A percentile compares a stretch with the other conserved stretches of the same genome.
Conservation (phyloP, 2,888 invertebrate genomes). For the Drosophila emarginata region DNA sequence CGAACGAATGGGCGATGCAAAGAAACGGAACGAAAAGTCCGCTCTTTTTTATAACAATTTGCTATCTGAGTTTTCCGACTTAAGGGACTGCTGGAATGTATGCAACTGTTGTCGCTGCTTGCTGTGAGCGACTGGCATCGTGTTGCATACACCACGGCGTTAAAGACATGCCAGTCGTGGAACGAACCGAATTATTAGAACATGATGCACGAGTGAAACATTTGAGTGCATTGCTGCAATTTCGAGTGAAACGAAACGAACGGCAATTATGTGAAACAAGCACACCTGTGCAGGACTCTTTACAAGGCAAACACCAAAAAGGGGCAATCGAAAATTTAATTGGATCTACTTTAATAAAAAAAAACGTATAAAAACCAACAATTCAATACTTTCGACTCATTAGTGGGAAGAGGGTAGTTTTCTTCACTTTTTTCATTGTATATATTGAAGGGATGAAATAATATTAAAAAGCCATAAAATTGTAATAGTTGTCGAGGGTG, state of each 20-base stretch:
- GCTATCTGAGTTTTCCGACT: constrained; percentile 16
- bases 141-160: constrained; percentile 44
- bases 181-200: constrained; percentile 35
- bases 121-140: constrained; percentile 58
- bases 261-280: background rate
- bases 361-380: constrained; percentile 29
- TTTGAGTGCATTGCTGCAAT: constrained; percentile 10
- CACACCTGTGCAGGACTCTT: constrained; percentile 21
- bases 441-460: constrained; percentile 31
- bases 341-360: constrained; percentile 48
- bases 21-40: constrained; percentile 31
- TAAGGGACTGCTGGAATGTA: constrained; percentile 47
- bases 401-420: constrained; percentile 40
- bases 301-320: constrained; percentile 4
- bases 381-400: constrained; percentile 52
- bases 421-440: background rate
- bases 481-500: constrained; percentile 31
- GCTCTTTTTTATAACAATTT: constrained; percentile 11
- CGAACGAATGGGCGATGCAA: constrained; percentile 19
- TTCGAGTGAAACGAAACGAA: constrained; percentile 28
- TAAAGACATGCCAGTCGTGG: constrained; percentile 26
- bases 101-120: constrained; percentile 67
- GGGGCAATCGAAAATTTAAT: constrained; percentile 61
- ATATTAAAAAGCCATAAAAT: constrained; percentile 51
- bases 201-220: constrained; percentile 9